Evolutionary conservation across 1,140 invertebrate species (phyloP), one percentile per base, ranked within the genome.

Genomic region (Leucophenga varia): DNA sequence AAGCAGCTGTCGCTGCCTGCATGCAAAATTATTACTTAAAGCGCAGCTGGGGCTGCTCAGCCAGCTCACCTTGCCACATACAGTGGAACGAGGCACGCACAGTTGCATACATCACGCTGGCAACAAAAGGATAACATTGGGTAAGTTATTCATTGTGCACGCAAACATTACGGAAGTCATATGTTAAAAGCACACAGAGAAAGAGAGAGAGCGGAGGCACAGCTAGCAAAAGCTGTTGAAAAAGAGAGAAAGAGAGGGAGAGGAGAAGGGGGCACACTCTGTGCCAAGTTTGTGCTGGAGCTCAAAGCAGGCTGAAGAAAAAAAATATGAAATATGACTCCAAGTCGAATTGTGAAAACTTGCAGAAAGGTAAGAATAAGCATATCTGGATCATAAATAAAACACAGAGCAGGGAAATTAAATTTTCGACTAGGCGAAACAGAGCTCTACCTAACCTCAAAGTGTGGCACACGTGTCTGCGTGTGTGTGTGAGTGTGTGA

Each of bases 141-240:
- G n/a, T n/a, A n/a, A 25, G 63, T 67, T 67, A 67, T 67, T 67
- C 63, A 67, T 67, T 67, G 63, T 68, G 64, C 63, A 67, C 64
- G 63, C 63, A 67, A 67, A 67, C 64, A 67, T 67, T 67, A 67
- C 63, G 63, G 63, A 67, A 67, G 63, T 67, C 63, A 67, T 67
- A 67, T 68, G 63, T 67, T 67, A 63, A 63, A 53, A 55, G 63
- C 55, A 50, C 59, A 42, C 32, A 14, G 32, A 14, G 7, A 14
- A 14, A 14, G 5, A 5, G 5, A 5, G 12, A 14, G 8, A 35
- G 39, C 42, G 46, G 46, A 61, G 50, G 38, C 40, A n/a, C 54
- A 51, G 56, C 51, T 54, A 40, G 47, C 56, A 50, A 50, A 55
- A 54, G 44, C 55, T 61, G 59, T 52, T 57, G 36, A 10, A 14